Evolutionary conservation across 2,113 vertebrate genomes (phyloP).

Genomic region (Sorex araneus): DNA sequence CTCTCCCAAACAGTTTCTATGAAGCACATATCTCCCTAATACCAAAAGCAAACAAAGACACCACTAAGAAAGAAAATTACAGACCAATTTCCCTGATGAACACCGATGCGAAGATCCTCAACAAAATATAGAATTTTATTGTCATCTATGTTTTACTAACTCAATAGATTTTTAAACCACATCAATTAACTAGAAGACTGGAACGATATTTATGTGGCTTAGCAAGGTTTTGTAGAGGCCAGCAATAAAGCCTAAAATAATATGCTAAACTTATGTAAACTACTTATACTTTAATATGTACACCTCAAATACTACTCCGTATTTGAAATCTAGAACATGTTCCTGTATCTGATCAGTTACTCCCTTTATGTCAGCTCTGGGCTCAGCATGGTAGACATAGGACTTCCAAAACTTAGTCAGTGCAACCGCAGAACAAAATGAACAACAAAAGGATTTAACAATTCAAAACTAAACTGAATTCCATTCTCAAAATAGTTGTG

Average conservation of each 20-base stretch:
- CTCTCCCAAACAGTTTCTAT: too few relatives aligned
- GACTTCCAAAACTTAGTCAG: neutral
- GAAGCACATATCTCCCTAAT: too few relatives aligned
- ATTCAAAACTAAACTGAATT: neutral
- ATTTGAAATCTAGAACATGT: neutral
- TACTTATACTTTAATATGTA: neutral
- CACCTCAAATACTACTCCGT: neutral
- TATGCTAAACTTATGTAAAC: neutral
- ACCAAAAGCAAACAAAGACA: too few relatives aligned
- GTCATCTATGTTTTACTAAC: neutral
- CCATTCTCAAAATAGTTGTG: neutral
- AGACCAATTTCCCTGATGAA: too few relatives aligned
- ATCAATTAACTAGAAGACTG: neutral
- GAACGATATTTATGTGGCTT: neutral
- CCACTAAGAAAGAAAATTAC: too few relatives aligned
- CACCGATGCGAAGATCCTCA: too few relatives aligned
- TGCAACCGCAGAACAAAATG: neutral
- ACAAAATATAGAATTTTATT: neutral
- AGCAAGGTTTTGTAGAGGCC: neutral
- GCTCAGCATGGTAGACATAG: neutral
- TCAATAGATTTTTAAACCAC: neutral
- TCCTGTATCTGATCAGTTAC: neutral
- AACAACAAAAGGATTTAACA: neutral
- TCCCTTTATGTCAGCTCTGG: neutral
- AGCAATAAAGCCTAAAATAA: slow-evolving; percentile 29